Evolutionary conservation across 2,888 invertebrate species (phyloP).

Genomic region (Eustalomyia histrio): DNA sequence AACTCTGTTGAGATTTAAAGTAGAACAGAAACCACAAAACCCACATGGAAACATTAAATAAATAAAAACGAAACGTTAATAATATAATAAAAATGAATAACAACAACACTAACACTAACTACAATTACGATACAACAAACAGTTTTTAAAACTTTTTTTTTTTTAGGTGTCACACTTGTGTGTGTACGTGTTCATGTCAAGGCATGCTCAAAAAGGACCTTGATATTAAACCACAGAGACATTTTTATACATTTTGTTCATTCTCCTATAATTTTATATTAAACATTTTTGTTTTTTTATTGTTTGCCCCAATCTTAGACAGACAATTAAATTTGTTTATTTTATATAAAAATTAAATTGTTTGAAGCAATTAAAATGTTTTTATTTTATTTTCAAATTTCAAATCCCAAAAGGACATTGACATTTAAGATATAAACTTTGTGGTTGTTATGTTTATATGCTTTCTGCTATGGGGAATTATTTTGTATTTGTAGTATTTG

Average conservation of each 20-base stretch:
- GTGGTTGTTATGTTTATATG: background rate
- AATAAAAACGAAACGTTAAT: background rate
- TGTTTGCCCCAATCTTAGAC: conserved; percentile 39
- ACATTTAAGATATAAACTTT: background rate
- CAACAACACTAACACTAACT: background rate
- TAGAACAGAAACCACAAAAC: conserved; percentile 23
- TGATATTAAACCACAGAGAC: conserved; percentile 43
- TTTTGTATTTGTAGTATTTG: background rate
- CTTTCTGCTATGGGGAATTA: background rate
- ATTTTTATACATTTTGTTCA: background rate
- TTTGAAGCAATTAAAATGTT: background rate
- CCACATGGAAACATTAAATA: background rate
- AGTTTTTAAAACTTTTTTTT: conserved; percentile 19
- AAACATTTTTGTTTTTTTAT: background rate
- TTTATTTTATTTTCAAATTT: conserved; percentile 2
- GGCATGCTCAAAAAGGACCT: conserved; percentile 48
- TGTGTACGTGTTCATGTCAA: conserved; percentile 37
- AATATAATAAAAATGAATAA: background rate
- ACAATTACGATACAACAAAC: background rate
- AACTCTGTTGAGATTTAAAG: conserved; percentile 45
- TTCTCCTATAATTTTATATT: conserved; percentile 27
- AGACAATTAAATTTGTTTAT: conserved; percentile 41
- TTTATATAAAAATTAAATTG: background rate
- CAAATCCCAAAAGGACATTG: conserved; percentile 5
- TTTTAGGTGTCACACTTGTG: conserved; percentile 23